Evolutionary conservation across 2,888 invertebrate genomes (phyloP).

Genomic region (Lepidocyrtinus sp.): DNA sequence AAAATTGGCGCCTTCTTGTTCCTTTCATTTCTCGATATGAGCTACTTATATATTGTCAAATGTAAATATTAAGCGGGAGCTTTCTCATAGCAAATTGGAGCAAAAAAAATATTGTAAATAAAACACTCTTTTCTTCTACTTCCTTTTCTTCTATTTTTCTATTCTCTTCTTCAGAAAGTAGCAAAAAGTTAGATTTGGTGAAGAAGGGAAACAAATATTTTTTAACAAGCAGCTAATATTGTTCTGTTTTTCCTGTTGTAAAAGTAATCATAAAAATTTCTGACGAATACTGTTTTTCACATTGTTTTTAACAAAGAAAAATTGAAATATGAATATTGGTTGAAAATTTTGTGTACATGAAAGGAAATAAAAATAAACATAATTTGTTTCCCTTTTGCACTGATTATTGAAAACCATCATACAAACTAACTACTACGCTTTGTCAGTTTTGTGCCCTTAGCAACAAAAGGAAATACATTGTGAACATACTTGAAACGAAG

Average conservation of each 20-base stretch:
- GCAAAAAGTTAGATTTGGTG: too few relatives aligned
- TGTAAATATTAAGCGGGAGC: constrained; percentile 21
- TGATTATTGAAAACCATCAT: too few relatives aligned
- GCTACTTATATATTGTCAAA: constrained; percentile 48
- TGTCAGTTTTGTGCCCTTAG: not conserved
- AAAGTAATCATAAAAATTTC: too few relatives aligned
- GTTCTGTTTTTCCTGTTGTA: too few relatives aligned
- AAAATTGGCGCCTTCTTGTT: constrained; percentile 64
- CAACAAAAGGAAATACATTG: constrained; percentile 61
- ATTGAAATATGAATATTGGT: too few relatives aligned
- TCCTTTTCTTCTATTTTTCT: constrained; percentile 14
- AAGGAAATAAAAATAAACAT: too few relatives aligned
- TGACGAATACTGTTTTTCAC: constrained; percentile 11
- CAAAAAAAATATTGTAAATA: constrained; percentile 38
- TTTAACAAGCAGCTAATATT: too few relatives aligned
- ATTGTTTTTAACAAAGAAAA: too few relatives aligned
- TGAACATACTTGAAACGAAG: constrained; percentile 40
- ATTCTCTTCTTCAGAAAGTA: not conserved
- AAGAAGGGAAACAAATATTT: too few relatives aligned
- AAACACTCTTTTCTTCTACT: not conserved
- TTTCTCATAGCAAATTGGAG: constrained; percentile 40
- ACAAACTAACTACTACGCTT: not conserved
- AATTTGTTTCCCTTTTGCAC: constrained; percentile 17
- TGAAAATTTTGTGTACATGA: too few relatives aligned
- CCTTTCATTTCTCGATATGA: constrained; percentile 53